A percentile compares a stretch with the other conserved stretches of the same genome.
These are phyloP conservation scores for Enteromius radiatus DNA, from an alignment of 2,797 vertebrate genomes.

Conservation along the genomic window DNA sequence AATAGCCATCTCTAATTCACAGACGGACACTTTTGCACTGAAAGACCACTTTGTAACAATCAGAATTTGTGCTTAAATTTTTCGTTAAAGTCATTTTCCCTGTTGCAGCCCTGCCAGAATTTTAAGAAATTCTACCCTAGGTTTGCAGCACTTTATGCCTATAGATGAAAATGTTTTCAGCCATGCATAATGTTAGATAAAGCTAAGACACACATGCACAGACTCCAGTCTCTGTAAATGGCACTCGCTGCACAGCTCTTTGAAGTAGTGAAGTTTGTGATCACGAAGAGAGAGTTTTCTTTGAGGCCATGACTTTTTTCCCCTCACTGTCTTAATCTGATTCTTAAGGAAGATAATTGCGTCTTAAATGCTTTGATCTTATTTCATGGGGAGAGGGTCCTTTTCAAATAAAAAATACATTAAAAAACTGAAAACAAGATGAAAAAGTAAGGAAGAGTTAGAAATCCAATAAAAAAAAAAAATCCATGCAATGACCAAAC, in stretches of 20 bases:
- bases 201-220: constrained; percentile 21
- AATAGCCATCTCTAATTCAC: neutral
- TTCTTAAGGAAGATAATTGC: constrained; percentile 55
- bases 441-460: neutral
- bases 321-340: constrained; percentile 46
- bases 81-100: neutral
- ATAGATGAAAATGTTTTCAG: constrained; percentile 10
- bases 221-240: constrained; percentile 14
- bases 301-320: constrained; percentile 48
- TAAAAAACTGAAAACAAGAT: constrained; percentile 28
- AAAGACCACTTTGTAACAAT: neutral
- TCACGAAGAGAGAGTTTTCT: constrained; percentile 48
- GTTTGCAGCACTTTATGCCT: neutral
- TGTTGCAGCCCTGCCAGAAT: neutral
- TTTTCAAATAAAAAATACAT: constrained; percentile 30
- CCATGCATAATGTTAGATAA: constrained; percentile 9
- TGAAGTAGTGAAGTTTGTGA: constrained; percentile 52
- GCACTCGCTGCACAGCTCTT: constrained; percentile 34
- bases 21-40: neutral
- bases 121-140: neutral
- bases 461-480: constrained; percentile 10
- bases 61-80: neutral
- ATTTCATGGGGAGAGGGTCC: constrained; percentile 36
- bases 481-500: neutral
- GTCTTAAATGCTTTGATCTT: constrained; percentile 55